Conservation (phyloP, 2,888 invertebrate species). For the Coremacera marginata region DNA sequence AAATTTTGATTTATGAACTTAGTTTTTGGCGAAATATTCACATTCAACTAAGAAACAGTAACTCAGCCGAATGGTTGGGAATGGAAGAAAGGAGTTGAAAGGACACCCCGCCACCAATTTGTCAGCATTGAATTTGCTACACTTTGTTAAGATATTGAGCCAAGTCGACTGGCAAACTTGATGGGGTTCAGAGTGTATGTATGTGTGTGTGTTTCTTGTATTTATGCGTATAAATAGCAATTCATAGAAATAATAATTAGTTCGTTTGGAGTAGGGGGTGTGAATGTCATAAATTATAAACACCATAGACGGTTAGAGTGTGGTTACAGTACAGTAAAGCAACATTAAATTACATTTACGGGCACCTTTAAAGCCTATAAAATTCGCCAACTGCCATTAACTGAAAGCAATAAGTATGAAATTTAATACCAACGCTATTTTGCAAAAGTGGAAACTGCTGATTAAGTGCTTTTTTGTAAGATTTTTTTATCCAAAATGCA, state of each 20-base stretch:
- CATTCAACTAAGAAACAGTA: neutral
- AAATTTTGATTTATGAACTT: constrained; percentile 63
- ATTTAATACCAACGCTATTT: too few relatives aligned
- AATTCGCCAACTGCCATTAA: too few relatives aligned
- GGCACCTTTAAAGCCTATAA: neutral
- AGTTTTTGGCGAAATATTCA: neutral
- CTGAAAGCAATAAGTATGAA: too few relatives aligned
- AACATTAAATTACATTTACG: neutral
- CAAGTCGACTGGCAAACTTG: constrained; percentile 5
- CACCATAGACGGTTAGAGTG: neutral
- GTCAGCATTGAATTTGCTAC: constrained; percentile 7
- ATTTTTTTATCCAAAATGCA: neutral
- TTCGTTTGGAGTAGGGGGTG: neutral
- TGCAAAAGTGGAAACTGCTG: too few relatives aligned
- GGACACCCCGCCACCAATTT: neutral
- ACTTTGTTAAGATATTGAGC: constrained; percentile 5
- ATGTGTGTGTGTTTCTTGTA: too few relatives aligned
- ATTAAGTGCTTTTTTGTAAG: too few relatives aligned
- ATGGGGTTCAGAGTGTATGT: neutral
- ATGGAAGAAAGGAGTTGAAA: too few relatives aligned
- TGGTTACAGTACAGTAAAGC: neutral
- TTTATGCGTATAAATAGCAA: neutral
- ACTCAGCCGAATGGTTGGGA: too few relatives aligned
- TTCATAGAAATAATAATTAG: neutral
- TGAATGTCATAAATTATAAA: neutral